A percentile compares a stretch with the other conserved stretches of the same genome.
These are phyloP conservation scores for Bombus superbus DNA, from an alignment of 1,140 invertebrate genomes.

Conservation along the genomic window DNA sequence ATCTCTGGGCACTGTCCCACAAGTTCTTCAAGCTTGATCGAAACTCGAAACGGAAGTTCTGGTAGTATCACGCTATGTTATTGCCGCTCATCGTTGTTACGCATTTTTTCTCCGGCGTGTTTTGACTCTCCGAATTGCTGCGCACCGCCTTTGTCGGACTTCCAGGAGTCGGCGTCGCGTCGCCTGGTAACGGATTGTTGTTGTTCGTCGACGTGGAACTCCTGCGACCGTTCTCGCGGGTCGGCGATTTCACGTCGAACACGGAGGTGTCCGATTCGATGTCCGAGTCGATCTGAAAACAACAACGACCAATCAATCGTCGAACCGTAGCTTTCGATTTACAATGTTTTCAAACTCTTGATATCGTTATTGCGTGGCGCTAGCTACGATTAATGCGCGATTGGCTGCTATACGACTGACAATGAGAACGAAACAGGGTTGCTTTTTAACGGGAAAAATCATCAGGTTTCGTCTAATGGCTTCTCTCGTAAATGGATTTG, in stretches of 20 bases:
- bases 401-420: too few species aligned
- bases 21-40: constrained; percentile 76
- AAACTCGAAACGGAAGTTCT: constrained; percentile 80
- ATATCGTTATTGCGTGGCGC: too few species aligned
- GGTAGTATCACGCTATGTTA: constrained; percentile 87
- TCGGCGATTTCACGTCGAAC: constrained; percentile 84
- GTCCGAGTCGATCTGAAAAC: constrained; percentile 85
- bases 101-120: constrained; percentile 84
- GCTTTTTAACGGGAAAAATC: neutral
- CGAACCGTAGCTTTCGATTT: neutral
- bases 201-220: constrained; percentile 85
- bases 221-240: constrained; percentile 83
- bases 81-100: constrained; percentile 87
- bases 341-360: too few species aligned
- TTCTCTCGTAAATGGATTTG: neutral
- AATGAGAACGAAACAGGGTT: neutral
- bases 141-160: constrained; percentile 84
- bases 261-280: constrained; percentile 85
- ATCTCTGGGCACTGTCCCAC: constrained; percentile 77
- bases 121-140: constrained; percentile 84
- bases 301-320: neutral
- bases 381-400: too few species aligned
- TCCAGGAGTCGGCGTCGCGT: constrained; percentile 76
- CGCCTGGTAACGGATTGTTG: constrained; percentile 82
- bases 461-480: neutral